A percentile compares a stretch with the other conserved stretches of the same genome.
Conservation (phyloP, 2,113 vertebrate species). For the Lucifuga dentata region DNA sequence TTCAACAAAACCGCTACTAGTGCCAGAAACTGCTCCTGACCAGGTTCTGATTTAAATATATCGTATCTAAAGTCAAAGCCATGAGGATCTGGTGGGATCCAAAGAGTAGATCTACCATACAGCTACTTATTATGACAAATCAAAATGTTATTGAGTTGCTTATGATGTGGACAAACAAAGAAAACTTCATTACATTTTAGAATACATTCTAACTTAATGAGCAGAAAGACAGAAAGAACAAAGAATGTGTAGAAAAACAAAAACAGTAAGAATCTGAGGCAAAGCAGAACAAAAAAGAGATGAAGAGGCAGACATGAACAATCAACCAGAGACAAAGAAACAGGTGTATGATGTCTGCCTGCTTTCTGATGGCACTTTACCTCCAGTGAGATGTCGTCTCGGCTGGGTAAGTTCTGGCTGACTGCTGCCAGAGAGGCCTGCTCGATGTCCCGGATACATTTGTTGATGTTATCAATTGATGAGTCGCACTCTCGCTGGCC, state of each 20-base stretch:
- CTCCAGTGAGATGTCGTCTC: slow-evolving; percentile 98
- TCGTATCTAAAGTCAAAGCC: not conserved
- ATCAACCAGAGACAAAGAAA: slow-evolving; percentile 6
- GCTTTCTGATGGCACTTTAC: slow-evolving; percentile 74
- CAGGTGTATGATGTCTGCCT: not conserved
- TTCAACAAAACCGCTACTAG: not conserved
- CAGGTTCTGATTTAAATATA: not conserved
- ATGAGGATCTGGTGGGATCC: too few species aligned
- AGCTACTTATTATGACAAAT: too few species aligned
- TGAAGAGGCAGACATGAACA: not conserved
- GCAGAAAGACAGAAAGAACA: not conserved
- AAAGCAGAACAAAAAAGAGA: not conserved
- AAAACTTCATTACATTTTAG: too few species aligned
- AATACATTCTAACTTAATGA: not conserved
- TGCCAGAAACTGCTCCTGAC: not conserved
- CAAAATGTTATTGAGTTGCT: too few species aligned
- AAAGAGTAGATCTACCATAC: too few species aligned
- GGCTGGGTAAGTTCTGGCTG: slow-evolving; percentile 93
- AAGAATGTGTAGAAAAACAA: not conserved
- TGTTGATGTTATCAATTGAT: slow-evolving; percentile 97
- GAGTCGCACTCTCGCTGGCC: slow-evolving; percentile 97
- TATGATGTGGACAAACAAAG: too few species aligned
- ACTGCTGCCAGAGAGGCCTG: slow-evolving; percentile 94
- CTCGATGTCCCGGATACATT: slow-evolving; percentile 96
- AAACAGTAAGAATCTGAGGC: not conserved